Base-by-base conservation (phyloP, 2,888 invertebrate species). In the Polia nebulosa region DNA sequence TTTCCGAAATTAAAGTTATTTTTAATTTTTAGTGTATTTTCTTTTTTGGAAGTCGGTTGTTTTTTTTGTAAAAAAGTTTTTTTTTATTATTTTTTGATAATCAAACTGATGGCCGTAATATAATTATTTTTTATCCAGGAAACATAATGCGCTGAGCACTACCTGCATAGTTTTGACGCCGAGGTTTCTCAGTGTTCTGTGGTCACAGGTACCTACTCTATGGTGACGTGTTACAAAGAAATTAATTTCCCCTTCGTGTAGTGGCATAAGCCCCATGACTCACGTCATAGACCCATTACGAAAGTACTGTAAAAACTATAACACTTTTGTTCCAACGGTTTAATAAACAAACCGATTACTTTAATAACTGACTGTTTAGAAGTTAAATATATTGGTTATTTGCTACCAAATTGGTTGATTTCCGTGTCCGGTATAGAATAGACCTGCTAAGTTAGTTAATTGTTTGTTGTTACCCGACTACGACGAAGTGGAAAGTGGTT, bases 231-330 rank as follows among this genome's bases (percentile, higher is more conserved):
- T 44, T 25, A 58, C 1, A 25, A 20, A 15, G 53, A 68, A 75
- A 72, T 72, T 72, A 72, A 58, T 75, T 53, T 15, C 9, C 45
- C 57, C 22, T 72, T 72, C 68, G 72, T 72, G 76, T 58, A 34
- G 17, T 27, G n/a, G 25, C 29, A 29, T 47, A n/a, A 41, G 9
- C 68, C 0, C 22, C 22, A 57, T 58, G 45, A 41, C 53, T 75
- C 75, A 72, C 41, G 52, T 11, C 53, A 58, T 20, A 15, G 8
- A 11, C n/a, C 39, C 52, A 67, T 72, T 75, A 53, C 32, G 5
- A 36, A 53, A 51, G 22, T 25, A 67, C 27, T 45, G 32, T 57
- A 41, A 47, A 55, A 75, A 53, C 52, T 36, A 20, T 67, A 7
- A 58, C n/a, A 41, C 34, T 41, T 67, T 41, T 41, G 32, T 53